phyloP scores from a whole-genome alignment of 2,888 invertebrate species.

The Neoscelio sp. region DNA sequence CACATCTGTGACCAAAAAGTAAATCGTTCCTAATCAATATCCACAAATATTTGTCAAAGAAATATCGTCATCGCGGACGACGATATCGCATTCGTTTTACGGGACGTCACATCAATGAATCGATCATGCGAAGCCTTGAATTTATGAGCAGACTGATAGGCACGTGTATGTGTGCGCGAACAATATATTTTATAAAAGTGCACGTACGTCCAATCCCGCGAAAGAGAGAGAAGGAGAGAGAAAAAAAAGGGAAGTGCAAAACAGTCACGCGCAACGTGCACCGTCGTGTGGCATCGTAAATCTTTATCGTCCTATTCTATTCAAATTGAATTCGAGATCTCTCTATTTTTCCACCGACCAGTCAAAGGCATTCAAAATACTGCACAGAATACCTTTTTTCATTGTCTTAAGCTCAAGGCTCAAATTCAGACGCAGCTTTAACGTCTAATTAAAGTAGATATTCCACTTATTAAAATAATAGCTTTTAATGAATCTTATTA shows the following conservation, averaged over 20 bases:
- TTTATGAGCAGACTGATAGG: conserved; percentile 25
- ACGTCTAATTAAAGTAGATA: neutral
- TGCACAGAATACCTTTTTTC: conserved; percentile 8
- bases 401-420: conserved; percentile 12
- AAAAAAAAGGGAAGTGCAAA: conserved; percentile 61
- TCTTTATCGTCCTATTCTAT: conserved; percentile 64
- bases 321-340: conserved; percentile 63
- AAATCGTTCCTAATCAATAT: conserved; percentile 7
- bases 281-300: conserved; percentile 54
- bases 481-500: too few relatives aligned
- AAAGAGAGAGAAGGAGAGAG: conserved; percentile 34
- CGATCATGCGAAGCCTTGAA: conserved; percentile 43
- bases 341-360: conserved; percentile 50
- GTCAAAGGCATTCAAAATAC: conserved; percentile 50
- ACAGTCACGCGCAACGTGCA: conserved; percentile 56
- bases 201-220: conserved; percentile 44
- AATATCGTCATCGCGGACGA: conserved; percentile 11
- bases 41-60: neutral
- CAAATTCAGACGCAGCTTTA: neutral
- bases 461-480: too few relatives aligned
- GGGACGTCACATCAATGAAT: conserved; percentile 28
- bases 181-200: conserved; percentile 41
- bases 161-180: conserved; percentile 20
- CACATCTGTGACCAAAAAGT: too few relatives aligned
- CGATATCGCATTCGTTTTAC: neutral